Percentiles rank a stretch among this genome's conserved stretches.
These are phyloP conservation scores for Hydractinia symbiolongicarpus DNA, from an alignment of 30 jellyfish, hydroid and myxozoan genomes.

Conservation along the genomic window DNA sequence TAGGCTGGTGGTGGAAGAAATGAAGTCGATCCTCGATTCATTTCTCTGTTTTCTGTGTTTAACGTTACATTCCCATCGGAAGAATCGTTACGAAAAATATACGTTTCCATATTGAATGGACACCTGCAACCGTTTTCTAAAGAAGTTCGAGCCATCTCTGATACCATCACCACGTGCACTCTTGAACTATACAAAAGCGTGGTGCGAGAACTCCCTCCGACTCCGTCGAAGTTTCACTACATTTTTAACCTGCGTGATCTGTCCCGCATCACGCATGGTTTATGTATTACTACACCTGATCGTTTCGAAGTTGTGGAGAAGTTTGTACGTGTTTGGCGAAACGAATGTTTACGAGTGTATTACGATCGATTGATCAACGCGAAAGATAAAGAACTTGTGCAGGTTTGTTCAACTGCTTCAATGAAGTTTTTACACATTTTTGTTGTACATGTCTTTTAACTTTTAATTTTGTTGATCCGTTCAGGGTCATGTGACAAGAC, in stretches of 20 bases:
- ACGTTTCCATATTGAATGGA: conserved; percentile 79
- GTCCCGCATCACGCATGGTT: conserved; percentile 92
- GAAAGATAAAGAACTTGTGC: conserved; percentile 76
- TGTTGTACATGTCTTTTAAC: neutral
- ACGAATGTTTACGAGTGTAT: conserved; percentile 89
- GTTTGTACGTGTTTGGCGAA: conserved; percentile 95
- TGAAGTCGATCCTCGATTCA: conserved; percentile 90
- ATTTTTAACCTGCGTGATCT: conserved; percentile 92
- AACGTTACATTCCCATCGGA: conserved; percentile 92
- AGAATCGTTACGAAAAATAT: conserved; percentile 75
- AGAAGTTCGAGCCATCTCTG: conserved; percentile 57
- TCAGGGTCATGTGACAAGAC: conserved; percentile 46
- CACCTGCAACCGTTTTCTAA: conserved; percentile 78
- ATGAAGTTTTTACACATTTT: neutral
- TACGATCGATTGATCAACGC: conserved; percentile 78
- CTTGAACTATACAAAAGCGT: conserved; percentile 63
- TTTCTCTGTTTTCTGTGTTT: conserved; percentile 86
- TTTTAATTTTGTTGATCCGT: conserved; percentile 1
- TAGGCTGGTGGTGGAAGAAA: conserved; percentile 99
- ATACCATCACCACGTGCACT: conserved; percentile 69
- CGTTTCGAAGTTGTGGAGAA: conserved; percentile 52
- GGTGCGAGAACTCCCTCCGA: conserved; percentile 92
- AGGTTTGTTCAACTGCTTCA: conserved; percentile 35
- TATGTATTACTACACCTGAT: conserved; percentile 95
- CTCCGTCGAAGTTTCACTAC: conserved; percentile 99